Evolutionary conservation across 2,888 invertebrate genomes (phyloP).

Genomic region (Hydraecia micacea): DNA sequence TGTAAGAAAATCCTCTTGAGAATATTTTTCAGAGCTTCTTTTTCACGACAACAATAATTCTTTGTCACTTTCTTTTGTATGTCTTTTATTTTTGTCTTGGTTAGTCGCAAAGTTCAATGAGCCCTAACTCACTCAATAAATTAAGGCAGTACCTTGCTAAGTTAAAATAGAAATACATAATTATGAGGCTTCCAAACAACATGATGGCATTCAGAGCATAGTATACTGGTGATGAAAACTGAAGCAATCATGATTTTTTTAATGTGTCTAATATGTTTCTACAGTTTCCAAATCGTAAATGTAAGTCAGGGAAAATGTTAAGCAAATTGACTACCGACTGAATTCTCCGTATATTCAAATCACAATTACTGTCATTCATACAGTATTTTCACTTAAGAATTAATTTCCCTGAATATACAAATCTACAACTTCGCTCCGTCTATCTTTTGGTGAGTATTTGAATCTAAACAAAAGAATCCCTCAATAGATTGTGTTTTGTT

Average conservation of each 20-base stretch:
- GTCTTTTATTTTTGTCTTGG: slow-evolving; percentile 13
- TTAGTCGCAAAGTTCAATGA: slow-evolving; percentile 1
- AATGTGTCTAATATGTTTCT: not conserved
- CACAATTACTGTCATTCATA: not conserved
- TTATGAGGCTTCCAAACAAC: not conserved
- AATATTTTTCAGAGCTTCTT: slow-evolving; percentile 4
- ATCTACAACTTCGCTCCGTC: not conserved
- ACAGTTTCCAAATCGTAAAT: not conserved
- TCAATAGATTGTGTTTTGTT: not conserved
- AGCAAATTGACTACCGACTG: not conserved
- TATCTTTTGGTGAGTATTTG: not conserved
- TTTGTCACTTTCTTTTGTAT: slow-evolving; percentile 6
- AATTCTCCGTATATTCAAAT: not conserved
- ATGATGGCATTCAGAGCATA: not conserved
- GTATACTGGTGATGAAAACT: not conserved
- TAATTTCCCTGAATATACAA: not conserved
- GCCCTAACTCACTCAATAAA: not conserved
- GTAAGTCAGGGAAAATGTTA: not conserved
- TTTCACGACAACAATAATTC: slow-evolving; percentile 13
- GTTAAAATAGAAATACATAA: not conserved
- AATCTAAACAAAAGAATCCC: not conserved
- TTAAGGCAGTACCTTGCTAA: not conserved
- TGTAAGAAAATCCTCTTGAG: slow-evolving; percentile 8
- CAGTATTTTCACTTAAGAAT: not conserved
- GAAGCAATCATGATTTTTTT: not conserved